Conservation (phyloP, 2,797 vertebrate genomes). For the Gephyroberyx darwinii region DNA sequence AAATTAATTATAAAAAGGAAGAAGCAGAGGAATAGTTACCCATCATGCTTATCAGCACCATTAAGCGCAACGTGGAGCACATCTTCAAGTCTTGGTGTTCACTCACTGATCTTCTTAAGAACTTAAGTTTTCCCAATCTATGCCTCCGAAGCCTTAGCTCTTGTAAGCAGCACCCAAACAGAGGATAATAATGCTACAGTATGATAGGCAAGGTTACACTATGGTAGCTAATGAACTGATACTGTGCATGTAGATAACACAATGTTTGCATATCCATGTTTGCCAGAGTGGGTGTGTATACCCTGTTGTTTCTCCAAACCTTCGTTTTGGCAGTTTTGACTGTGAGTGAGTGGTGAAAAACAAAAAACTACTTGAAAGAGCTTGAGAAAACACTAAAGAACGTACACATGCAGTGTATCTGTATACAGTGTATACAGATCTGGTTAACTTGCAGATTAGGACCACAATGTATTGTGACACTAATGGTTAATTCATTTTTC, state of each 20-base stretch:
- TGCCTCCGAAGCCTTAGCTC: conserved; percentile 1
- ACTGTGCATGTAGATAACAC: conserved; percentile 61
- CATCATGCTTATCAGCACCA: conserved; percentile 58
- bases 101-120: conserved; percentile 5
- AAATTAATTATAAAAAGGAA: not conserved
- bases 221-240: conserved; percentile 42
- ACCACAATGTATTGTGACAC: conserved; percentile 37
- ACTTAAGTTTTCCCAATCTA: not conserved
- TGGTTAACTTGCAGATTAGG: conserved; percentile 34
- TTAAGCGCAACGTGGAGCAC: conserved; percentile 33
- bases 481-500: conserved; percentile 63
- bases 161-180: conserved; percentile 29
- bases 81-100: conserved; percentile 48
- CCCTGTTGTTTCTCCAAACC: conserved; percentile 40
- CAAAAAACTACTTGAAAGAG: not conserved
- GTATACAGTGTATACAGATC: not conserved
- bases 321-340: not conserved
- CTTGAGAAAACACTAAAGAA: not conserved
- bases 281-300: conserved; percentile 65
- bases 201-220: conserved; percentile 41
- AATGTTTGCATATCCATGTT: conserved; percentile 71
- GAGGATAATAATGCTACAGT: conserved; percentile 11
- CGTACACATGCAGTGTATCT: too few relatives aligned
- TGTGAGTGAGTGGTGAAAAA: too few relatives aligned
- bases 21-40: conserved; percentile 56